Evolutionary conservation across 2,113 vertebrate genomes (phyloP), one percentile per base, ranked within the genome.

Genomic region (Paradisaea rubra): DNA sequence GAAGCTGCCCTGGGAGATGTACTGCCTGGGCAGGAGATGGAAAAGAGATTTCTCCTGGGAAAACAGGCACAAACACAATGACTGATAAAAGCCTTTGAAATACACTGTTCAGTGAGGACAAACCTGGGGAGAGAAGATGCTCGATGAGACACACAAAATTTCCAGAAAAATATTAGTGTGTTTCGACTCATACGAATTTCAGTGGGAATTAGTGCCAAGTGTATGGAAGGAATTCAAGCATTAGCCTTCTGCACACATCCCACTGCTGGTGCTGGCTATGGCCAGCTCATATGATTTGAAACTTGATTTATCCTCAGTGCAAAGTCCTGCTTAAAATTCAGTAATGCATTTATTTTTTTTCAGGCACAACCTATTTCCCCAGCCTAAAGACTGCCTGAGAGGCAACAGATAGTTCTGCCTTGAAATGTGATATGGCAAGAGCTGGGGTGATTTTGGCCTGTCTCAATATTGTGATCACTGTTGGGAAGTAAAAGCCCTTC

Each of bases 381-480:
- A 2, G 76, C 85, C 74, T 89, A 73, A 85, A 89, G 79, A 41
- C 91, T 45, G 84, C 89, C 94, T 97, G 94, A 95, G 85, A 95
- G 87, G 85, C 74, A 79, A 66, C 59, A 92, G 93, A 96, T 93
- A 95, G 93, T 93, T 97, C 94, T 96, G 85, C 89, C 81, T 94
- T 81, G 79, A 95, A 96, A 95, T 86, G 81, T 87, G 94, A 93
- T 95, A 70, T 63, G 69, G 87, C 35, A 63, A 83, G 88, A 94
- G 74, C 91, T 42, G 52, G 84, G 61, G 54, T 66, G 81, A 87
- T 94, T 94, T 80, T 52, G 78, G 71, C 66, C 74, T 73, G 63
- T 65, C 42, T 89, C 81, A 92, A 63, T 89, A 87, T 57, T 86
- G 42, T 45, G 42, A 89, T 87, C 57, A 73, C 66, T 2, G 0